Evolutionary conservation across 2,797 vertebrate genomes (phyloP).

Genomic region (Notamacropus eugenii): DNA sequence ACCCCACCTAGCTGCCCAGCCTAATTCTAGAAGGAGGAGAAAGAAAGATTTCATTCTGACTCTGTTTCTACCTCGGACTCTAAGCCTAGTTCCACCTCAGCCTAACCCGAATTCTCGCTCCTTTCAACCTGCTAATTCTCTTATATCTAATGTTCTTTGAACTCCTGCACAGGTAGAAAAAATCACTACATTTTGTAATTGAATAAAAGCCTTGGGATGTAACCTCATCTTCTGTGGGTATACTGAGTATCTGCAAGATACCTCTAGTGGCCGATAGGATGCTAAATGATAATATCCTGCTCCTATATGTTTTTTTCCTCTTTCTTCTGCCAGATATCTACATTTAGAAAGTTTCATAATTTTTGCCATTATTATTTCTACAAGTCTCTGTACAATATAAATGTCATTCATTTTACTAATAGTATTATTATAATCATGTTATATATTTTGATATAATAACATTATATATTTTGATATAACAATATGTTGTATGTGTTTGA

Average conservation of each 20-base stretch:
- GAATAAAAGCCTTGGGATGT: background rate
- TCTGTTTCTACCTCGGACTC: background rate
- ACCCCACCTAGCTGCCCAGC: background rate
- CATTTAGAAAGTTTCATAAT: background rate
- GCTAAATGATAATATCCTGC: background rate
- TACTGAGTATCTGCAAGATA: background rate
- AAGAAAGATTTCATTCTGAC: background rate
- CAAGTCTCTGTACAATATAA: background rate
- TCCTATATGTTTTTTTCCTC: background rate
- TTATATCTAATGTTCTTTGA: background rate
- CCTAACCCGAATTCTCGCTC: background rate
- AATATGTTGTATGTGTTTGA: background rate
- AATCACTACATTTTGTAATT: background rate
- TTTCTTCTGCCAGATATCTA: background rate
- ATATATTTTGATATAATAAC: background rate
- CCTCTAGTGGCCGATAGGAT: background rate
- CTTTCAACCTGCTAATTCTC: background rate
- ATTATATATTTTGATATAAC: background rate
- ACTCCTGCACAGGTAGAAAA: background rate
- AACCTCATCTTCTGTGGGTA: background rate
- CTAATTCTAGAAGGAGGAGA: background rate
- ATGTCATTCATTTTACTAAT: background rate
- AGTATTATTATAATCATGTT: background rate
- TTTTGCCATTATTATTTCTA: background rate
- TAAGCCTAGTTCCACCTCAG: background rate